Evolutionary conservation across 2,797 vertebrate species (phyloP), one percentile per base, ranked within the genome.

Genomic region (Pagetopsis macropterus): DNA sequence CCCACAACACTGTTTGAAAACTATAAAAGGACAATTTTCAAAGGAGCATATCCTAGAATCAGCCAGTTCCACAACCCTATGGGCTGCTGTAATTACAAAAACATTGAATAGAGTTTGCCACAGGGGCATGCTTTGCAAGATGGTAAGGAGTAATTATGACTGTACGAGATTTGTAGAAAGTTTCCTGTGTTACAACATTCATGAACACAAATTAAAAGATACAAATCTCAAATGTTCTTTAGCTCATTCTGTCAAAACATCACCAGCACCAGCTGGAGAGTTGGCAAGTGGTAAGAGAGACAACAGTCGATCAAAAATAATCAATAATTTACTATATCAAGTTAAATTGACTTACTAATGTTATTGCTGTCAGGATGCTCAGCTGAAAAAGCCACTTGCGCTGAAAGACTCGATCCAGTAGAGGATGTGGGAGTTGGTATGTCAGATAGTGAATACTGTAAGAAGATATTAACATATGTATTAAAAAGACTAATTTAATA

Each of bases 331-430:
- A 19, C 16, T 21, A 10, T 50, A 77, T 52, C 12, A 37, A 27
- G 7, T 54, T 63, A 21, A 62, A 65, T 73, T 78, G 1, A 68
- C 37, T 71, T 55, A 19, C 49, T 78, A 23, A 64, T 82, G 37
- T 86, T 77, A 59, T 67, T 83, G 59, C 23, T 74, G 48, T 77
- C 62, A 72, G 79, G 11, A 40, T 65, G 65, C 23, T 49, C 65
- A 51, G 61, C 52, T 16, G 61, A 72, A 19, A 70, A 72, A 61
- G 48, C 56, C 66, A 51, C 3, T 65, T 63, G 16, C 7, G 40
- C 14, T n/a, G 56, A 80, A 83, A 74, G 2, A 48, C 62, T 61
- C 64, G 67, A 71, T 69, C 77, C 69, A 48, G 68, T 46, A 77
- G 46, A 52, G 64, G 78, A 14, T 27, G 11, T 16, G 55, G 62